phyloP scores from a whole-genome alignment of 2,888 invertebrate species.

The Metallyticus violacea region DNA sequence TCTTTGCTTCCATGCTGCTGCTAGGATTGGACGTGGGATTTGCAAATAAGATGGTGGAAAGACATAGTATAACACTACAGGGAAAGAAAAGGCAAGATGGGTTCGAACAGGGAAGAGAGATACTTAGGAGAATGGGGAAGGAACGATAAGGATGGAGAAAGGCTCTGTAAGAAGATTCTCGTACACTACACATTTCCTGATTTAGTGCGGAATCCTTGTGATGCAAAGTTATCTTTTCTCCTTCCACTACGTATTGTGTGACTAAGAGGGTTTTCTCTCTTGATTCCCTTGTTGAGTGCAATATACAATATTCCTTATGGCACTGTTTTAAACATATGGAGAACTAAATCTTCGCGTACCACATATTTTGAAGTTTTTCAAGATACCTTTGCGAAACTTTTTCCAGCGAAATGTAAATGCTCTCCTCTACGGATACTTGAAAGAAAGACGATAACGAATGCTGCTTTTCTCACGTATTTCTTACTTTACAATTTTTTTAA shows the following conservation, averaged over 20 bases:
- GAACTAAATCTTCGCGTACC: background rate
- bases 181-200: background rate
- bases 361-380: background rate
- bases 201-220: background rate
- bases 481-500: too few species aligned
- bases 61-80: background rate
- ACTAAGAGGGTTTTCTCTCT: conserved; percentile 1
- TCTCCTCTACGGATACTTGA: background rate
- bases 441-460: too few species aligned
- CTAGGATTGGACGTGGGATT: background rate
- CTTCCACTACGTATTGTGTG: background rate
- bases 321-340: background rate
- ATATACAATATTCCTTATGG: background rate
- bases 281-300: background rate
- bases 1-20: background rate
- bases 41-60: conserved; percentile 18
- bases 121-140: background rate
- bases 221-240: background rate
- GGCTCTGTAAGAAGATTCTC: background rate
- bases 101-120: background rate
- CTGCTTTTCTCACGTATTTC: too few species aligned
- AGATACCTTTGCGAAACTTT: background rate
- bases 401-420: background rate
- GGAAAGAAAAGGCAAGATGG: background rate
- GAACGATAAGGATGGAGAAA: background rate